These are phyloP conservation scores for Zosterops japonicus DNA, from an alignment of 2,113 vertebrate species.

Conservation along the genomic window DNA sequence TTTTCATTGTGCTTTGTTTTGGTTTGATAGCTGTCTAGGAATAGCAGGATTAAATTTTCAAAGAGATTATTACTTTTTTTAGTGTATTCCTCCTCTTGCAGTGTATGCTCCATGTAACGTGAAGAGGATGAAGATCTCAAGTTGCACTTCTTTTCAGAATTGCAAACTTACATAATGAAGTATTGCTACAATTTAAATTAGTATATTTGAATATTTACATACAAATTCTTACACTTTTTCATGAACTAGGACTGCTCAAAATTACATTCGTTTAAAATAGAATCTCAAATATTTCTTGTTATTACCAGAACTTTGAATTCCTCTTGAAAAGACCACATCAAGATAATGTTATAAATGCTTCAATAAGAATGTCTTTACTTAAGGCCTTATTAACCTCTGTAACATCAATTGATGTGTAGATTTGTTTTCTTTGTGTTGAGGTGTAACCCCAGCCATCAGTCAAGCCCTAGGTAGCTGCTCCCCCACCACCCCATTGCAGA, in stretches of 20 bases:
- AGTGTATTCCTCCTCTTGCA: neutral
- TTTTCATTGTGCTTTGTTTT: neutral
- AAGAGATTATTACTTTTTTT: neutral
- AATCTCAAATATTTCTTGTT: neutral
- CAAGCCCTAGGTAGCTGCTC: neutral
- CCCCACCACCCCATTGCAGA: neutral
- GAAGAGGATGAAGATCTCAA: neutral
- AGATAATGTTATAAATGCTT: neutral
- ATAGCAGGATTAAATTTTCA: neutral
- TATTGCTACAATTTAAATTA: neutral
- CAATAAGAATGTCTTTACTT: neutral
- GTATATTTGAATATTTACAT: neutral
- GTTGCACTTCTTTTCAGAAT: neutral
- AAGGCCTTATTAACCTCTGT: neutral
- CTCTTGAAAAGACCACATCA: neutral
- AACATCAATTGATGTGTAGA: neutral
- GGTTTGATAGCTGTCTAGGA: neutral
- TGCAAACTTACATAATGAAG: neutral
- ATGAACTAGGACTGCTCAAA: neutral
- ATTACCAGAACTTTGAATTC: neutral
- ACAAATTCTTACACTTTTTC: neutral
- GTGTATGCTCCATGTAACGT: neutral
- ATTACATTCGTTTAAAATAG: neutral
- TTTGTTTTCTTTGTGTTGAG: neutral
- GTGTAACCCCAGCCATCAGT: neutral